Conservation (phyloP, 2,888 invertebrate species). For the Lysandra coridon region DNA sequence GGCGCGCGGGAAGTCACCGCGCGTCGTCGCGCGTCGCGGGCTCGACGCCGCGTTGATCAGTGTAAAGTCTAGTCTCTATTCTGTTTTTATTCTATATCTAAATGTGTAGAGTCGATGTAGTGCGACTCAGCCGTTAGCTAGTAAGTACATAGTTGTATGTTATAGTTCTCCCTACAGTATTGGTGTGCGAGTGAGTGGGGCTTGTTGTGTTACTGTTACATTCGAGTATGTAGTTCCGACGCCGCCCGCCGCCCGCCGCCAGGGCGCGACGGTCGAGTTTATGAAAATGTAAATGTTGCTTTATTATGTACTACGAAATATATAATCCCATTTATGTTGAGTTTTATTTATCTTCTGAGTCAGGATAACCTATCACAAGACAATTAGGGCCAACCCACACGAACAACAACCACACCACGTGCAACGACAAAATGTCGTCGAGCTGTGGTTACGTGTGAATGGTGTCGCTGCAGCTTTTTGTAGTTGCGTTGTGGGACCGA, state of each 20-base stretch:
- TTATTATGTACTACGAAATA: constrained; percentile 80
- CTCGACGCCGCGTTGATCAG: constrained; percentile 59
- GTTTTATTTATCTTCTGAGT: constrained; percentile 48
- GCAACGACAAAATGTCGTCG: too few relatives aligned
- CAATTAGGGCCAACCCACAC: too few relatives aligned
- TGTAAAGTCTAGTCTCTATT: constrained; percentile 81
- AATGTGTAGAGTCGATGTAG: constrained; percentile 74
- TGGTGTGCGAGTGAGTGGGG: constrained; percentile 50
- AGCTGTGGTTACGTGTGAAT: too few relatives aligned
- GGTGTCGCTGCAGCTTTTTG: too few relatives aligned
- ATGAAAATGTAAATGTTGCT: constrained; percentile 80
- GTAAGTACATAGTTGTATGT: constrained; percentile 78
- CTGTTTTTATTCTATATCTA: constrained; percentile 77
- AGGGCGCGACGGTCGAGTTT: constrained; percentile 67
- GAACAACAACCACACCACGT: too few relatives aligned
- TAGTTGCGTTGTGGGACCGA: too few relatives aligned
- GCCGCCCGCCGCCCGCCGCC: constrained; percentile 59
- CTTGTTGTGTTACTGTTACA: constrained; percentile 73
- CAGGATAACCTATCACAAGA: background rate
- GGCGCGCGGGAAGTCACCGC: background rate
- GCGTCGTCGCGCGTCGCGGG: constrained; percentile 70
- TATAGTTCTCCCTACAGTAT: constrained; percentile 79
- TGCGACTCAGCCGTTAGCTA: constrained; percentile 76
- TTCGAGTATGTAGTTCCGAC: constrained; percentile 72
- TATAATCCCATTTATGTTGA: constrained; percentile 74